phyloP scores from a whole-genome alignment of 1,140 invertebrate species.

The Cardiocondyla obscurior region DNA sequence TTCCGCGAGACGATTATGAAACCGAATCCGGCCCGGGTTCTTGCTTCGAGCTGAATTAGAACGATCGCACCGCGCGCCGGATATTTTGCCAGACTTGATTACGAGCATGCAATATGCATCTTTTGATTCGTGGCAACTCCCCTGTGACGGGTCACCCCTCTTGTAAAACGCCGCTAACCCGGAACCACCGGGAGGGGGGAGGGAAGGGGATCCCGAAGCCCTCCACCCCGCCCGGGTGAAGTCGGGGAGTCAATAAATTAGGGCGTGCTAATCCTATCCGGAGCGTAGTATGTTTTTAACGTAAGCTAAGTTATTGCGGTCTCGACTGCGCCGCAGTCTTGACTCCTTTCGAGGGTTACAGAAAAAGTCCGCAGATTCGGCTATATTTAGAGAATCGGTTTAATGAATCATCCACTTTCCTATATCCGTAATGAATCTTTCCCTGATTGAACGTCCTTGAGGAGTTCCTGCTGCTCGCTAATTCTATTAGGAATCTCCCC shows the following conservation, averaged over 20 bases:
- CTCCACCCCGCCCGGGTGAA: neutral
- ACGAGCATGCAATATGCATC: constrained; percentile 50
- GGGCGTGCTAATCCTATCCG: constrained; percentile 66
- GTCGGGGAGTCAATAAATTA: constrained; percentile 66
- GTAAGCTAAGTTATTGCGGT: constrained; percentile 43
- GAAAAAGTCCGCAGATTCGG: constrained; percentile 30
- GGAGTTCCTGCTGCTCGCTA: too few species aligned
- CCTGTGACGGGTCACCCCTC: constrained; percentile 9
- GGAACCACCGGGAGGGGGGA: too few species aligned
- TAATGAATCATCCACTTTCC: too few species aligned
- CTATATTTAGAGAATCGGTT: constrained; percentile 18
- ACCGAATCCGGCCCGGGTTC: too few species aligned
- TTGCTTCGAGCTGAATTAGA: too few species aligned
- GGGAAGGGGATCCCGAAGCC: constrained; percentile 19
- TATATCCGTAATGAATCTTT: too few species aligned
- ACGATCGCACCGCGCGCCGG: neutral
- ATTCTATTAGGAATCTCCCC: too few species aligned
- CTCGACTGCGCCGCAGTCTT: neutral
- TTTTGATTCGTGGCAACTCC: constrained; percentile 1
- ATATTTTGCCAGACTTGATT: constrained; percentile 57
- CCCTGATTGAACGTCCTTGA: too few species aligned
- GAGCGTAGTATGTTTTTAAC: constrained; percentile 61
- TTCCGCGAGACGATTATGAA: too few species aligned
- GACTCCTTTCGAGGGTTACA: constrained; percentile 35
- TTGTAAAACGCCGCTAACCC: constrained; percentile 58